These are phyloP conservation scores for Tichodroma muraria DNA, from an alignment of 2,113 vertebrate species.

Conservation along the genomic window DNA sequence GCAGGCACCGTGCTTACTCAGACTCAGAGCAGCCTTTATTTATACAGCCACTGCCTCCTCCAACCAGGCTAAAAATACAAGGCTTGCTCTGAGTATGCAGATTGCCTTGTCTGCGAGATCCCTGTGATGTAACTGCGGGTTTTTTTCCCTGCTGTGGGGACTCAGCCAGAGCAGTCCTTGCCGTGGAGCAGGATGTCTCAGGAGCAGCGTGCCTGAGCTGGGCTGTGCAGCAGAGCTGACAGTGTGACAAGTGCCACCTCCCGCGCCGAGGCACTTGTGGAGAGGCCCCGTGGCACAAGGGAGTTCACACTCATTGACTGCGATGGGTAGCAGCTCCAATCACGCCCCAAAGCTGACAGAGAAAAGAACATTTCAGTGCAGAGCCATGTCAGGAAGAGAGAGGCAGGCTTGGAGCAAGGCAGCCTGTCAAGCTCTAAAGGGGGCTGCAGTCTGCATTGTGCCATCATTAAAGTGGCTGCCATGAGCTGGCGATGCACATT, in stretches of 20 bases:
- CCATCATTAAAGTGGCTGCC: neutral
- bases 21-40: neutral
- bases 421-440: constrained; percentile 37
- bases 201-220: neutral
- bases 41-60: constrained; percentile 2
- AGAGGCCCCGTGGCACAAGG: neutral
- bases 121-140: neutral
- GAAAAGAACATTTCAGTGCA: neutral
- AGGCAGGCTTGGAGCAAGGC: neutral
- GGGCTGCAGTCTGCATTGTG: neutral
- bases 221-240: neutral
- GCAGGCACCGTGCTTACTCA: neutral
- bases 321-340: neutral
- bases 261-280: neutral
- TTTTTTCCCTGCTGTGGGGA: neutral
- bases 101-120: neutral
- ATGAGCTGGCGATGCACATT: neutral
- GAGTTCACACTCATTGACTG: neutral
- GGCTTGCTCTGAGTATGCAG: constrained; percentile 24
- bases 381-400: neutral
- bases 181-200: neutral
- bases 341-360: neutral
- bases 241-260: neutral
- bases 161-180: neutral
- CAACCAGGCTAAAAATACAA: constrained; percentile 19